Base-by-base conservation (phyloP, 1,140 invertebrate species). In the Heliconius congener region DNA sequence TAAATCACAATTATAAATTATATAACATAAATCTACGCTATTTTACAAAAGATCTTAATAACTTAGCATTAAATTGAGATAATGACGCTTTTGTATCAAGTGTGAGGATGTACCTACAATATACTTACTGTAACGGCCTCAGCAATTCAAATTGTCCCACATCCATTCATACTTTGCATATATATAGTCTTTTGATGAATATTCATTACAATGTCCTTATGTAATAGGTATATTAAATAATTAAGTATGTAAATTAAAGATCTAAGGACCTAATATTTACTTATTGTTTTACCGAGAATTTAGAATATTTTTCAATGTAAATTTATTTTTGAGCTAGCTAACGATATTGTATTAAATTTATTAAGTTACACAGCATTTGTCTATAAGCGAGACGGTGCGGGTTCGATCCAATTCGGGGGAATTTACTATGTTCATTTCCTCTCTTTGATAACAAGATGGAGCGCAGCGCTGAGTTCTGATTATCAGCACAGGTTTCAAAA, bases 91-190 rank as follows among this genome's bases (percentile, higher is more conserved):
- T 66, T 66, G 60, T 66, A 30, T 16, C 3, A 42, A 50, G 16
- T 73, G 42, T 39, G 72, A 42, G 72, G 72, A 30, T 13, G 60
- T 30, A 66, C 57, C n/a, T n/a, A 19, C 50, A 52, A 57, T n/a
- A 57, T 23, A 57, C 55, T 0, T 23, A 9, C 55, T 57, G 55
- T 57, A 9, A n/a, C n/a, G 23, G 30, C 11, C n/a, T 66, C 30
- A 66, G 9, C 13, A 13, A 30, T 27, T 30, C 9, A 13, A 9
- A 66, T 66, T 66, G 60, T 66, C 23, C 9, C 60, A 3, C 27
- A 30, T 11, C 11, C 60, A 27, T 66, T 66, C 55, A 57, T 66
- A 66, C 60, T 66, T 9, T 57, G 50, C 55, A 57, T 8, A 57
- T 57, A 8, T 57, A 57, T 57, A 57, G 19, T 23, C 55, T 57